Percentiles rank a stretch among this genome's conserved stretches.
Evolutionary conservation across 2,888 invertebrate genomes (phyloP).

Genomic region (Plusia festucae): DNA sequence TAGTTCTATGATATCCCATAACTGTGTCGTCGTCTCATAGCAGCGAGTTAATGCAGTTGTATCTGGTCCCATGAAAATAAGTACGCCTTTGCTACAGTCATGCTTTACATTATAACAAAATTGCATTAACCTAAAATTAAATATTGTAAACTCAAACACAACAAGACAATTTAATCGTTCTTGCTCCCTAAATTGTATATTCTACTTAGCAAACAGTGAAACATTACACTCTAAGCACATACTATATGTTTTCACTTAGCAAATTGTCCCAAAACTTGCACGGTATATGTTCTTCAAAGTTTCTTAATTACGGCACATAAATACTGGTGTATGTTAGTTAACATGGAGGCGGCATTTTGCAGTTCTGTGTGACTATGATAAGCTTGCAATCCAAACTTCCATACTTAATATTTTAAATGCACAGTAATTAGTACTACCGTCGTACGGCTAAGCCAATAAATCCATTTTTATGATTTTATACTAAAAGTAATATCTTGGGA

Average conservation of each 20-base stretch:
- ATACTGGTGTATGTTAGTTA: constrained; percentile 52
- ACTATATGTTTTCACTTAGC: constrained; percentile 51
- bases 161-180: constrained; percentile 12
- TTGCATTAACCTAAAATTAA: background rate
- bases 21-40: too few species aligned
- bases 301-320: constrained; percentile 56
- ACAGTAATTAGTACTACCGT: too few species aligned
- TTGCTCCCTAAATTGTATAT: constrained; percentile 5
- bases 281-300: constrained; percentile 47
- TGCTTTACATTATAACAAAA: background rate
- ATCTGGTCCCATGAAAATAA: too few species aligned
- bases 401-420: too few species aligned
- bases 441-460: too few species aligned
- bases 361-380: constrained; percentile 32
- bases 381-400: constrained; percentile 40
- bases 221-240: constrained; percentile 33
- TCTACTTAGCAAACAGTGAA: constrained; percentile 35
- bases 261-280: constrained; percentile 43
- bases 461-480: too few species aligned
- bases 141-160: background rate
- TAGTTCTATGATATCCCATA: too few species aligned
- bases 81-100: too few species aligned
- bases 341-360: constrained; percentile 46
- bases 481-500: too few species aligned
- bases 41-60: too few species aligned